Evolutionary conservation across 2,888 invertebrate genomes (phyloP).

Genomic region (Parapristionchus giblindavisi): DNA sequence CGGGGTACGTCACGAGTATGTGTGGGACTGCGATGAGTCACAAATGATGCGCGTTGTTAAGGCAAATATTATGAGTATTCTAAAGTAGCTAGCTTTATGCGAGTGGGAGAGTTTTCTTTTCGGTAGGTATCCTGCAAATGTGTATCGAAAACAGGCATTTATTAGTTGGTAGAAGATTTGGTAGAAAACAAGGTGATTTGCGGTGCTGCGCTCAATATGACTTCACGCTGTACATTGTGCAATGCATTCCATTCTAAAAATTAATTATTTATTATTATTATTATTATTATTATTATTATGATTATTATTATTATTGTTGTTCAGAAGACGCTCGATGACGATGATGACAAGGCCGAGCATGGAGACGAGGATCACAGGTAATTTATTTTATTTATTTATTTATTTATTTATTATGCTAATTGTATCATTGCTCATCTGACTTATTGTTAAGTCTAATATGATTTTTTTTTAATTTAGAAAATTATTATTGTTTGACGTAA

Average conservation of each 20-base stretch:
- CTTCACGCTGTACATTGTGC: too few relatives aligned
- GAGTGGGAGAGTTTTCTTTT: too few relatives aligned
- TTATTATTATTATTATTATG: neutral
- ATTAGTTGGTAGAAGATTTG: too few relatives aligned
- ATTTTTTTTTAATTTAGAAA: neutral
- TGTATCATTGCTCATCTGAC: slow-evolving; percentile 17
- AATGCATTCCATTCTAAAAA: neutral
- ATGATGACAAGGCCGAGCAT: slow-evolving; percentile 42
- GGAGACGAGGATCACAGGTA: slow-evolving; percentile 55
- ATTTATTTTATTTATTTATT: neutral
- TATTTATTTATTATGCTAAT: neutral
- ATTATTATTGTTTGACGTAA: too few relatives aligned
- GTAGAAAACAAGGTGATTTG: slow-evolving; percentile 22
- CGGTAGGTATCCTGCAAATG: too few relatives aligned
- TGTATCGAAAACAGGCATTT: neutral
- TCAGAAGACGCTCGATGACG: slow-evolving; percentile 40
- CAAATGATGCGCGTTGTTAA: too few relatives aligned
- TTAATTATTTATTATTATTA: neutral
- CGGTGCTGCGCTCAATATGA: neutral
- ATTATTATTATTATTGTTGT: neutral
- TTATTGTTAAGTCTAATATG: neutral
- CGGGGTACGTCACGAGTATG: too few relatives aligned
- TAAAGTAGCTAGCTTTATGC: too few relatives aligned
- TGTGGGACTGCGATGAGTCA: too few relatives aligned
- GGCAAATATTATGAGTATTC: too few relatives aligned